Evolutionary conservation across 2,888 invertebrate genomes (phyloP).

Genomic region (Physocephala rufipes): DNA sequence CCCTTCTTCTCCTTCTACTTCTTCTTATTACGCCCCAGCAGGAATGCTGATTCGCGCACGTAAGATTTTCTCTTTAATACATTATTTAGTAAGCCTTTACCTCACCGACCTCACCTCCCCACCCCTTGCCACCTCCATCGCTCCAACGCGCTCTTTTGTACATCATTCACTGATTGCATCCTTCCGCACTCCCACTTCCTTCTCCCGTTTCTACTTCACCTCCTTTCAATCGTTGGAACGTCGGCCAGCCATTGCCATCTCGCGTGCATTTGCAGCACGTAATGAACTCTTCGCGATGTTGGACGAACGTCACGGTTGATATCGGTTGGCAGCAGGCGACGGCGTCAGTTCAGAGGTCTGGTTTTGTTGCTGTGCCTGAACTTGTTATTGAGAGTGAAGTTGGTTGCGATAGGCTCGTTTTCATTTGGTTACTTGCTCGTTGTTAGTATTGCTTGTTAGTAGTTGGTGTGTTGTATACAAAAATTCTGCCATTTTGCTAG

Average conservation of each 20-base stretch:
- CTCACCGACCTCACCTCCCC: too few relatives aligned
- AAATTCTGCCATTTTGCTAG: slow-evolving; percentile 20
- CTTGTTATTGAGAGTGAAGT: slow-evolving; percentile 41
- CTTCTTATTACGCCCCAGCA: slow-evolving; percentile 7
- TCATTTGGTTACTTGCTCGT: neutral
- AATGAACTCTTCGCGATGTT: slow-evolving; percentile 15
- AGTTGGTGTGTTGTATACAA: neutral
- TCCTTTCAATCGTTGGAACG: neutral
- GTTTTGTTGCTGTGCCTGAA: slow-evolving; percentile 45
- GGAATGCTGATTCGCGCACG: slow-evolving; percentile 29
- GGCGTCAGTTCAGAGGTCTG: slow-evolving; percentile 30
- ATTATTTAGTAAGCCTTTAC: slow-evolving; percentile 12
- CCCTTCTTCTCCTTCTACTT: too few relatives aligned
- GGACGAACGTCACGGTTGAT: neutral
- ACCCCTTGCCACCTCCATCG: too few relatives aligned
- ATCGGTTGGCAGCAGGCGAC: neutral
- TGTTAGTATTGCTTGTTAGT: neutral
- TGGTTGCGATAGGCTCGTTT: slow-evolving; percentile 23
- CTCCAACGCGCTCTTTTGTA: neutral
- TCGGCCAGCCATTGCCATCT: too few relatives aligned
- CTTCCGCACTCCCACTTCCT: neutral
- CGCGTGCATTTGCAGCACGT: slow-evolving; percentile 16
- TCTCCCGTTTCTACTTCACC: neutral
- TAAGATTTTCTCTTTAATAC: neutral
- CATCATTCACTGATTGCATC: neutral